Conservation (phyloP, 2,888 invertebrate genomes). For the Plagodis pulveraria region DNA sequence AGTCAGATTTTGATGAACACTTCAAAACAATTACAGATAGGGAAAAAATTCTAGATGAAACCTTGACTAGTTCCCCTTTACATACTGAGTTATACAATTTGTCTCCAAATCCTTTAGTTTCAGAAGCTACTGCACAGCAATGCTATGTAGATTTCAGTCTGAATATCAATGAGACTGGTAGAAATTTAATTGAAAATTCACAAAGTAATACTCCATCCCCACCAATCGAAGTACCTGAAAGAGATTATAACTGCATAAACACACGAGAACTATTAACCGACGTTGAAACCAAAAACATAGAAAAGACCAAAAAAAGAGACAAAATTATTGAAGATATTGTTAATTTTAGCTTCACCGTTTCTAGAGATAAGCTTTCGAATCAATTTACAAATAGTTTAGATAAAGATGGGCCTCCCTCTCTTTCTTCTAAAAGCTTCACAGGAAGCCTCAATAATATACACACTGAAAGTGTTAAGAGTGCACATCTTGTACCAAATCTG, state of each 20-base stretch:
- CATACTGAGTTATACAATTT: slow-evolving; percentile 22
- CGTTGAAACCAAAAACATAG: slow-evolving; percentile 30
- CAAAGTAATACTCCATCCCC: slow-evolving; percentile 30
- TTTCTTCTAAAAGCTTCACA: slow-evolving; percentile 71
- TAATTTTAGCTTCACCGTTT: slow-evolving; percentile 46
- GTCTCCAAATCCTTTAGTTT: slow-evolving; percentile 7
- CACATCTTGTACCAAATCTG: slow-evolving; percentile 64
- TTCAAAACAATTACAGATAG: slow-evolving; percentile 34
- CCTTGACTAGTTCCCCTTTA: slow-evolving; percentile 13
- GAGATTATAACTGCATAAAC: slow-evolving; percentile 59
- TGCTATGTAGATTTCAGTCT: slow-evolving; percentile 64
- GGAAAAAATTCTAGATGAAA: slow-evolving; percentile 12
- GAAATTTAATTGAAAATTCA: slow-evolving; percentile 37
- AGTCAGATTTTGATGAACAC: slow-evolving; percentile 39
- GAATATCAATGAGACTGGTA: slow-evolving; percentile 57
- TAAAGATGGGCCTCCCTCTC: slow-evolving; percentile 61
- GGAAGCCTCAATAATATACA: slow-evolving; percentile 78
- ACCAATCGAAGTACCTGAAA: slow-evolving; percentile 64
- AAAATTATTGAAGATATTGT: slow-evolving; percentile 35
- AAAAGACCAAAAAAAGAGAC: slow-evolving; percentile 23
- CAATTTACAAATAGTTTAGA: slow-evolving; percentile 46
- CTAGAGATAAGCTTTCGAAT: slow-evolving; percentile 46
- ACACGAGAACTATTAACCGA: slow-evolving; percentile 45
- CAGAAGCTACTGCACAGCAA: slow-evolving; percentile 47
- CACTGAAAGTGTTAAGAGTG: slow-evolving; percentile 58